A percentile compares a stretch with the other conserved stretches of the same genome.
Evolutionary conservation across 1,140 invertebrate genomes (phyloP).

Genomic region (Arion vulgaris): DNA sequence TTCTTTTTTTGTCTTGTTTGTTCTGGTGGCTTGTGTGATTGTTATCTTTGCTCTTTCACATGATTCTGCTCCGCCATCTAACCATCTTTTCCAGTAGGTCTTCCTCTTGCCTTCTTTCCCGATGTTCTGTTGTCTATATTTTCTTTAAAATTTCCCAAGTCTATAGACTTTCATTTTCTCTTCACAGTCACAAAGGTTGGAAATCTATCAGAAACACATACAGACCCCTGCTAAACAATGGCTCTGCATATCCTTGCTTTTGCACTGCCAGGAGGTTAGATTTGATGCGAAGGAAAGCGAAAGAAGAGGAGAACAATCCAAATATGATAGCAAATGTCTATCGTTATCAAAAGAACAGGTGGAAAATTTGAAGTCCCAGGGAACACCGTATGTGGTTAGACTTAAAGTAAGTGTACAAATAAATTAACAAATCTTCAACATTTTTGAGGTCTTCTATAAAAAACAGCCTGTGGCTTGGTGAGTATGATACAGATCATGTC

Average conservation of each 20-base stretch:
- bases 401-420: conserved; percentile 78
- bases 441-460: no score
- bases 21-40: no score
- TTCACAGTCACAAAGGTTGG: conserved; percentile 59
- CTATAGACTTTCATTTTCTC: background rate
- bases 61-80: no score
- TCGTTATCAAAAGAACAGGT: conserved; percentile 81
- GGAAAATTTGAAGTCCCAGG: conserved; percentile 78
- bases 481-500: no score
- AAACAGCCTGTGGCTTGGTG: no score
- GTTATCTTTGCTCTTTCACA: no score
- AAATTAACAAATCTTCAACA: no score
- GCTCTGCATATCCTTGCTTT: conserved; percentile 91
- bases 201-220: conserved; percentile 57
- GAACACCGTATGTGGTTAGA: conserved; percentile 83
- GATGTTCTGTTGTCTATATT: no score
- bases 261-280: conserved; percentile 88
- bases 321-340: conserved; percentile 95
- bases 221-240: conserved; percentile 75
- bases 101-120: no score
- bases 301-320: conserved; percentile 81
- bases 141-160: no score
- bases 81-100: no score
- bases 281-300: conserved; percentile 87
- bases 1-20: no score